Conservation (phyloP, 1,140 invertebrate genomes). For the Hydropsyche tenuis region DNA sequence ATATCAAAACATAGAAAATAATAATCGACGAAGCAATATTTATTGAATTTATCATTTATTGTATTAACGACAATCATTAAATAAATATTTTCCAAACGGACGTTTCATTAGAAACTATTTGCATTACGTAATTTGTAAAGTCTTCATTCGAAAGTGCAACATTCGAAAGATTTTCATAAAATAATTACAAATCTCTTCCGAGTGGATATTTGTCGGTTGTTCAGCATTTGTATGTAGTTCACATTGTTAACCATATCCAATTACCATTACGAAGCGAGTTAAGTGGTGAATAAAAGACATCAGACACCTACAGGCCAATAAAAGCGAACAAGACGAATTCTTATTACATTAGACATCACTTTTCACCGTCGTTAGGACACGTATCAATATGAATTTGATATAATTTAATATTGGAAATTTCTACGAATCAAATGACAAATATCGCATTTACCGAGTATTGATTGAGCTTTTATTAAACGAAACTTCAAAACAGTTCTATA, state of each 20-base stretch:
- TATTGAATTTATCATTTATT: too few species aligned
- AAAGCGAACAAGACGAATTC: constrained; percentile 14
- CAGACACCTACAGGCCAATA: constrained; percentile 37
- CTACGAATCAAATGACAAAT: not conserved
- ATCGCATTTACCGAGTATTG: too few species aligned
- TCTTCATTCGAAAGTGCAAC: not conserved
- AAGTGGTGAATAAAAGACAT: constrained; percentile 34
- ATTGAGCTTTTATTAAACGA: too few species aligned
- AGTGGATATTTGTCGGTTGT: too few species aligned
- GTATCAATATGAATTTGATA: not conserved
- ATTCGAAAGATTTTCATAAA: too few species aligned
- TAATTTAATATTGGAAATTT: not conserved
- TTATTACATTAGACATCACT: constrained; percentile 17
- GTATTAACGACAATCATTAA: not conserved
- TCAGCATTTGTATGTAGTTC: not conserved
- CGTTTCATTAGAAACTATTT: too few species aligned
- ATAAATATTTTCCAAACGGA: not conserved
- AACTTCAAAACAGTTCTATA: too few species aligned
- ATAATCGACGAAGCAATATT: not conserved
- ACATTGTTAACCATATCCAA: constrained; percentile 32
- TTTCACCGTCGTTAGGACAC: not conserved
- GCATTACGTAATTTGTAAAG: too few species aligned
- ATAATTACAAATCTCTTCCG: too few species aligned
- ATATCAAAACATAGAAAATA: too few species aligned
- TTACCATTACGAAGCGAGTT: constrained; percentile 34